Percentiles rank a stretch among this genome's conserved stretches.
These are phyloP conservation scores for Limnothrissa miodon DNA, from an alignment of 2,113 vertebrate genomes.

Conservation along the genomic window DNA sequence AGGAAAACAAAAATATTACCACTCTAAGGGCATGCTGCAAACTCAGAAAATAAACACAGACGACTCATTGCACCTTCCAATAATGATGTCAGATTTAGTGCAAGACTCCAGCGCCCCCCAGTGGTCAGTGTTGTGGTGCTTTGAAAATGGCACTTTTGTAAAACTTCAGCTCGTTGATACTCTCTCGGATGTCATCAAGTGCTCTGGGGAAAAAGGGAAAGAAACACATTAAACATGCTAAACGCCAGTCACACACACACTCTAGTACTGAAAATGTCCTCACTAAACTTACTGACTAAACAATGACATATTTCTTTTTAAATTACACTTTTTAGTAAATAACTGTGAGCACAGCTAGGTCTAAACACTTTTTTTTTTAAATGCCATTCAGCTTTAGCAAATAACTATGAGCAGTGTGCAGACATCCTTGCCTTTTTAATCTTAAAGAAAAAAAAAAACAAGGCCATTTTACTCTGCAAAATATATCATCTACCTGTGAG, in stretches of 20 bases:
- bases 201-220: conserved; percentile 73
- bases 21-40: background rate
- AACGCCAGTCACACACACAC: background rate
- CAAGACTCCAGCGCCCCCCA: background rate
- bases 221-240: background rate
- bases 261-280: no score
- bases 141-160: conserved; percentile 91
- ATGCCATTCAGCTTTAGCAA: no score
- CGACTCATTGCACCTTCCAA: background rate
- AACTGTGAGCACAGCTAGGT: no score
- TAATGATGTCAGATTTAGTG: background rate
- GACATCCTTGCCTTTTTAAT: background rate
- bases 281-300: no score
- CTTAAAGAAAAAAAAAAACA: background rate
- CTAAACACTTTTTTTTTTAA: no score
- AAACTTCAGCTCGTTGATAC: conserved; percentile 92
- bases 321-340: no score
- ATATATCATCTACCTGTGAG: conserved; percentile 79
- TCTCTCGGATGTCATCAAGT: conserved; percentile 90
- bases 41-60: background rate
- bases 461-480: background rate
- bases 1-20: background rate
- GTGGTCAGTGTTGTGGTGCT: conserved; percentile 47
- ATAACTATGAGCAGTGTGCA: no score
- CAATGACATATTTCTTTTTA: no score